These are phyloP conservation scores for Ceyx margarethae DNA, from an alignment of 2,113 vertebrate species.

Conservation along the genomic window DNA sequence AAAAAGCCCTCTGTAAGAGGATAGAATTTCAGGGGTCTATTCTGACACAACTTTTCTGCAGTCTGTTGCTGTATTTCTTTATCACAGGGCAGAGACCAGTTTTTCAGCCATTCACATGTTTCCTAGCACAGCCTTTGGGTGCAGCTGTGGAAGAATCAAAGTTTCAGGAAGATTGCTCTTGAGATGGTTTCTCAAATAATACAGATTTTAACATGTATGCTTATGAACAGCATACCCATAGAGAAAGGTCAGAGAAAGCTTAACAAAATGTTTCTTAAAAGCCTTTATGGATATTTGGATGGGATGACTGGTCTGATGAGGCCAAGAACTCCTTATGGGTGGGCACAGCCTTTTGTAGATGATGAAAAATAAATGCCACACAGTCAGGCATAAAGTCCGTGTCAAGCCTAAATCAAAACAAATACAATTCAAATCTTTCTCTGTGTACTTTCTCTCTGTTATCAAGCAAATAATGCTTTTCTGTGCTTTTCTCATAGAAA, in stretches of 20 bases:
- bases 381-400: neutral
- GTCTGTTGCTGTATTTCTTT: neutral
- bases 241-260: neutral
- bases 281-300: neutral
- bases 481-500: neutral
- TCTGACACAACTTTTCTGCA: neutral
- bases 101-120: neutral
- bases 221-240: neutral
- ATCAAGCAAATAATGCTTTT: neutral
- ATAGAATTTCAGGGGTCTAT: neutral
- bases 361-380: neutral
- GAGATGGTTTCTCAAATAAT: constrained; percentile 4
- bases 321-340: neutral
- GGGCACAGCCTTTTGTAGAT: neutral
- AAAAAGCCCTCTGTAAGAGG: neutral
- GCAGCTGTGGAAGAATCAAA: neutral
- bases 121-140: neutral
- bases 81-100: neutral
- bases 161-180: constrained; percentile 6
- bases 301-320: neutral
- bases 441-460: neutral
- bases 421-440: neutral
- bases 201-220: neutral
- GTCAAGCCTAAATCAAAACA: neutral
- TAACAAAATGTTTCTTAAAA: constrained; percentile 1